These are phyloP conservation scores for Coreoperca whiteheadi DNA, from an alignment of 2,113 vertebrate genomes.

Conservation along the genomic window DNA sequence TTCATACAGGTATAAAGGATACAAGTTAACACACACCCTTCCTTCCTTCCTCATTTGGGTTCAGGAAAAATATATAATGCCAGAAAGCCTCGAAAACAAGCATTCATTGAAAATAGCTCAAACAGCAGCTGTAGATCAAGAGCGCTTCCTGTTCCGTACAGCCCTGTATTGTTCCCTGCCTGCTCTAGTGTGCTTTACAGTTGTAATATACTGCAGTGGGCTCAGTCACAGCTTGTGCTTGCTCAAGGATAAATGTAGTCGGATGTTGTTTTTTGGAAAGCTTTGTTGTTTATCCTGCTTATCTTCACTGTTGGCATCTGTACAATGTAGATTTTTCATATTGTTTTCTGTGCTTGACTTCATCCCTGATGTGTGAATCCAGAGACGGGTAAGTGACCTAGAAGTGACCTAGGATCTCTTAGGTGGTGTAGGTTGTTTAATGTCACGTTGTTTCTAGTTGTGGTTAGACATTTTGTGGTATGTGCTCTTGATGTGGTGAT, in stretches of 20 bases:
- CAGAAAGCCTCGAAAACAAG: conserved; percentile 47
- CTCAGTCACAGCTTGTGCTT: conserved; percentile 42
- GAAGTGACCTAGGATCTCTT: conserved; percentile 14
- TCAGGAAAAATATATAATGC: conserved; percentile 27
- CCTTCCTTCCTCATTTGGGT: conserved; percentile 18
- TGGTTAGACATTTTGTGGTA: conserved; percentile 16
- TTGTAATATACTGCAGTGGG: conserved; percentile 55
- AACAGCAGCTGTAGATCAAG: conserved; percentile 55
- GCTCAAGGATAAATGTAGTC: conserved; percentile 61
- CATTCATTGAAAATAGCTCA: conserved; percentile 56
- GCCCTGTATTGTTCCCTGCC: conserved; percentile 59
- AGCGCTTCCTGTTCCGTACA: conserved; percentile 53
- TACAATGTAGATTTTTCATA: conserved; percentile 29
- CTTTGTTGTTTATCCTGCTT: conserved; percentile 42
- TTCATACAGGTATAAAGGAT: conserved; percentile 15
- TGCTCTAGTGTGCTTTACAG: conserved; percentile 55
- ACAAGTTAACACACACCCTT: conserved; percentile 19
- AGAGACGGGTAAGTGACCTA: conserved; percentile 71
- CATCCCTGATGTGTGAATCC: conserved; percentile 49
- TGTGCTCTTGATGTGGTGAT: conserved; percentile 25
- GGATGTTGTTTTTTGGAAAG: conserved; percentile 30
- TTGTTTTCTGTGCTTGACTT: conserved; percentile 63
- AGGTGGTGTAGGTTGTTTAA: conserved; percentile 1
- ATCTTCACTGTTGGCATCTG: conserved; percentile 29
- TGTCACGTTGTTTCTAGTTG: neutral